Evolutionary conservation across 2,888 invertebrate species (phyloP), one percentile per base, ranked within the genome.

Genomic region (Maniola hyperantus): DNA sequence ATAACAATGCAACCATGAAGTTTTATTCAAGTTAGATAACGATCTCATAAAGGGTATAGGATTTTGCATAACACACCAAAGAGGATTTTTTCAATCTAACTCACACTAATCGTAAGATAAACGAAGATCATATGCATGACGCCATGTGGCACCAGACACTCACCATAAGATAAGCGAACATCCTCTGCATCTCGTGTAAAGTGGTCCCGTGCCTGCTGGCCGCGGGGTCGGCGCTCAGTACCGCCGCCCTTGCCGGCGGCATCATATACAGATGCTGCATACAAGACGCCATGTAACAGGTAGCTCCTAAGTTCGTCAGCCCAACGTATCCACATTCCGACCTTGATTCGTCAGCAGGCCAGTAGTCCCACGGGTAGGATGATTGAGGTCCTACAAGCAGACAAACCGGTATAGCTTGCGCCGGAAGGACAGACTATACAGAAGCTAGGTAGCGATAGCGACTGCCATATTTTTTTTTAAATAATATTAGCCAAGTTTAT

Each of bases 221-320:
- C 7, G 93, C 91, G 65, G 96, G 95, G 73, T 97, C 96, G 0
- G 97, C 96, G 6, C 94, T 94, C 65, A 99, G 89, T 75, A 99
- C 95, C 0, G 97, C 96, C 58, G 96, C 95, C 61, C 98, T 93
- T 0, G 98, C 97, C 80, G 97, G 97, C 6, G 98, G 98, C 96
- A 99, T 98, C 98, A 99, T 99, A 85, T 97, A 99, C 72, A 99
- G 90, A 86, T 99, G 99, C 85, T 99, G 99, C 95, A 99, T 97
- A 80, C 98, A 98, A 2, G 98, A 97, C 10, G 99, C 99, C 98
- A 99, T 98, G 87, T 99, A 99, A 84, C 99, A 99, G 0, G 99
- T 99, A 34, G 99, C 99, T 34, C 99, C 99, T 15, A 99, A 93
- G 89, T 99, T 99, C 0, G 98, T 98, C 5, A 99, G 93, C 0